These are phyloP conservation scores for Lampris incognitus DNA, from an alignment of 2,113 vertebrate genomes.

Conservation along the genomic window DNA sequence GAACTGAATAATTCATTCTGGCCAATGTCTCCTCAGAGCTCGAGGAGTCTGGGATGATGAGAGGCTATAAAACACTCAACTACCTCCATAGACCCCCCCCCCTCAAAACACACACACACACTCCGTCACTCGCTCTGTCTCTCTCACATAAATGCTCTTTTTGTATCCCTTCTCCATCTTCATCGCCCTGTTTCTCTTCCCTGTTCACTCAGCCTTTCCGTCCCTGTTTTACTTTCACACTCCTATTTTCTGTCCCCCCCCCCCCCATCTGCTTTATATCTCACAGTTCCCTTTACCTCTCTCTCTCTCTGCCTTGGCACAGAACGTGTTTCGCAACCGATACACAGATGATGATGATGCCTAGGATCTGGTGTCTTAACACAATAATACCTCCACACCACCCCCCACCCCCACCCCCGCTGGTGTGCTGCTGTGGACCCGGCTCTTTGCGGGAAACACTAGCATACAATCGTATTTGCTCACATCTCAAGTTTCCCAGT, in stretches of 20 bases:
- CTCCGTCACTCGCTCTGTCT: background rate
- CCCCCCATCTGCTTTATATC: constrained; percentile 17
- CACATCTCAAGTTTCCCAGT: constrained; percentile 81
- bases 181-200: background rate
- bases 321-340: constrained; percentile 70
- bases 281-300: constrained; percentile 12
- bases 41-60: constrained; percentile 50
- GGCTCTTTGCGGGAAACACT: constrained; percentile 83
- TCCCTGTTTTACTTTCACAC: background rate
- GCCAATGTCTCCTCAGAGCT: constrained; percentile 61
- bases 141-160: background rate
- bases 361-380: constrained; percentile 77
- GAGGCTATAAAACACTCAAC: constrained; percentile 45
- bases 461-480: constrained; percentile 75
- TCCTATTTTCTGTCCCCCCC: background rate
- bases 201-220: too few relatives aligned
- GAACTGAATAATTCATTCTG: constrained; percentile 79
- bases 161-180: background rate
- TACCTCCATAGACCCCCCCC: constrained; percentile 15
- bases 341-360: constrained; percentile 66
- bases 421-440: constrained; percentile 56
- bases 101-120: background rate
- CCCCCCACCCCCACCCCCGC: constrained; percentile 37
- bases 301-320: constrained; percentile 24
- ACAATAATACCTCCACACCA: constrained; percentile 70